Evolutionary conservation across 2,888 invertebrate genomes (phyloP), one percentile per base, ranked within the genome.

Genomic region (Caenorhabditis afra): DNA sequence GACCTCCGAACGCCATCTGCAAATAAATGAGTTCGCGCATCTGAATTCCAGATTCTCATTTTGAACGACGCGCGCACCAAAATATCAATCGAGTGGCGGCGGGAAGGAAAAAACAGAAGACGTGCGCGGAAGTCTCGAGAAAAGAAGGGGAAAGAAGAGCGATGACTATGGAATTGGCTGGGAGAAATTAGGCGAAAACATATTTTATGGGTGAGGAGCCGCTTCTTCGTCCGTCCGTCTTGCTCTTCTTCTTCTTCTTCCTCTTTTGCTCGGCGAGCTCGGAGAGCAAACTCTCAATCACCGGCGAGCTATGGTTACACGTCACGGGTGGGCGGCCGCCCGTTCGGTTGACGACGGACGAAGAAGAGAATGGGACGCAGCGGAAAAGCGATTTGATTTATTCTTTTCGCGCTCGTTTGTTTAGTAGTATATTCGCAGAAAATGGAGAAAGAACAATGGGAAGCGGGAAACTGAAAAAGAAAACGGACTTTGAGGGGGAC

Each of bases 1-100:
- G 62, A 37, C 81, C 81, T 20, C 81, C 81, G 53, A 81, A 81
- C 29, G 81, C 81, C 81, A 81, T 81, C 41, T 57, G 52, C 23
- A 50, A 23, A 52, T 41, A 23, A 37, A 57, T 57, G 39, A 57
- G 49, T 49, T 20, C 3, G 12, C 4, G 20, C 39, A 22, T 44
- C 8, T 14, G 35, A 12, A 64, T 44, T 44, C 52, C 41, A 52
- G 41, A 52, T 52, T 52, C 52, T 29, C 23, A 52, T 52, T 52
- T 52, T n/a, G 55, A 37, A 55, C 39, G n/a, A n/a, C n/a, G n/a
- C n/a, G n/a, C n/a, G 39, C 18, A 53, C 53, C n/a, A 45, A 53
- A 65, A 65, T 65, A 65, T 55, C 49, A 67, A 57, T 39, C 29
- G 14, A 12, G 49, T 35, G 45, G n/a, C n/a, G n/a, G n/a, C n/a